Evolutionary conservation across 2,797 vertebrate genomes (phyloP).

Genomic region (Pangasius macronema): DNA sequence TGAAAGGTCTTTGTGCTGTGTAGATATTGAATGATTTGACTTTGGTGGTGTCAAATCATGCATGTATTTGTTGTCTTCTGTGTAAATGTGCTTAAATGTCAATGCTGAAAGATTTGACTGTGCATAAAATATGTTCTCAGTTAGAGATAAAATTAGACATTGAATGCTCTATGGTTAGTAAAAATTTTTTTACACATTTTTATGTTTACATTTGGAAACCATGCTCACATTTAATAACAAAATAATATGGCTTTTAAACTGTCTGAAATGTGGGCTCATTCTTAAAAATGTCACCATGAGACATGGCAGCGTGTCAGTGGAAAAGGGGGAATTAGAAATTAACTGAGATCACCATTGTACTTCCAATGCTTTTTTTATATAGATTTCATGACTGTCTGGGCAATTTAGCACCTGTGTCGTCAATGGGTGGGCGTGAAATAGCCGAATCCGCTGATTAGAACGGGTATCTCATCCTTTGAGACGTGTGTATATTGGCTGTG

Average conservation of each 20-base stretch:
- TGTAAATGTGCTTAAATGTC: background rate
- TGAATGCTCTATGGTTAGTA: background rate
- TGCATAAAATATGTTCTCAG: background rate
- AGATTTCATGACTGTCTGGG: constrained; percentile 30
- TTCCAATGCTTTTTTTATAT: constrained; percentile 1
- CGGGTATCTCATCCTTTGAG: constrained; percentile 11
- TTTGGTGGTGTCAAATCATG: background rate
- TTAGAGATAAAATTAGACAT: background rate
- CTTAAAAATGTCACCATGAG: constrained; percentile 4
- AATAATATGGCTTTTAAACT: background rate
- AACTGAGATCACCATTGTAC: constrained; percentile 9
- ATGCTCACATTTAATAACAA: background rate
- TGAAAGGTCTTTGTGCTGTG: background rate
- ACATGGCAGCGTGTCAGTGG: constrained; percentile 10
- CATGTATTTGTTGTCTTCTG: background rate
- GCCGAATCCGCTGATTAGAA: constrained; percentile 23
- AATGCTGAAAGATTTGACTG: background rate
- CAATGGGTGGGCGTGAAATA: constrained; percentile 29
- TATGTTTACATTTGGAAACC: background rate
- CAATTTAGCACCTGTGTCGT: constrained; percentile 31
- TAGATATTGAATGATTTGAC: background rate
- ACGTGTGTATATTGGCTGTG: background rate
- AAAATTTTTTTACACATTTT: background rate
- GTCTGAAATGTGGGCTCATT: background rate
- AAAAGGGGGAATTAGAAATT: constrained; percentile 18